Percentiles rank a stretch among this genome's conserved stretches.
Conservation (phyloP, 2,888 invertebrate species). For the Papilio protenor region DNA sequence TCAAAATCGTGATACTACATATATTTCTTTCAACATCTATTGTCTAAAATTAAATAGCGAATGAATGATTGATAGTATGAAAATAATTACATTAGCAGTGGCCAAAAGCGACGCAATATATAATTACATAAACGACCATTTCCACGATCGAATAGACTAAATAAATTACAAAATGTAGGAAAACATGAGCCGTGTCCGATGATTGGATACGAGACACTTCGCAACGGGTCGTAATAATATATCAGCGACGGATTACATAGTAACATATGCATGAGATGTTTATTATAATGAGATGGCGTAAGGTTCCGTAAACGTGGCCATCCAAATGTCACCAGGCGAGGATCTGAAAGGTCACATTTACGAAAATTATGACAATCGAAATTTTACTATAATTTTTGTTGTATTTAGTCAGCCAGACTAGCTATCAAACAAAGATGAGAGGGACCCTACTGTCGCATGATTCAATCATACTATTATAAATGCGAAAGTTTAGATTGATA, state of each 20-base stretch:
- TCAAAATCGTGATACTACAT: no score
- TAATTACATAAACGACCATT: background rate
- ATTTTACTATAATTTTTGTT: background rate
- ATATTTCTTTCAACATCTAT: no score
- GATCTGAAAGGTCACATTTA: conserved; percentile 34
- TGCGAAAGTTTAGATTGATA: no score
- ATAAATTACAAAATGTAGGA: conserved; percentile 1
- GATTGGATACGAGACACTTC: conserved; percentile 16
- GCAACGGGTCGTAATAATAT: conserved; percentile 20
- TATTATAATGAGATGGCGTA: conserved; percentile 42
- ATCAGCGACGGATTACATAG: conserved; percentile 15
- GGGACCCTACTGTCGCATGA: no score
- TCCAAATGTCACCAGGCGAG: conserved; percentile 39
- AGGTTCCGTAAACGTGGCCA: conserved; percentile 32
- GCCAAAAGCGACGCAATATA: background rate
- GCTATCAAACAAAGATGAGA: background rate
- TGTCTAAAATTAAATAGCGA: background rate
- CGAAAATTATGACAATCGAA: conserved; percentile 18
- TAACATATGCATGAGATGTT: conserved; percentile 28
- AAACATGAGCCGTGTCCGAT: conserved; percentile 5
- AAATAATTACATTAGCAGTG: background rate
- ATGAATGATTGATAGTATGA: background rate
- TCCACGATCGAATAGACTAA: background rate
- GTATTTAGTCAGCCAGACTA: background rate
- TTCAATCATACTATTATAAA: no score